phyloP scores from a whole-genome alignment of 64 coral and sea anemone species.

The Hydrozoanthus tunicans region DNA sequence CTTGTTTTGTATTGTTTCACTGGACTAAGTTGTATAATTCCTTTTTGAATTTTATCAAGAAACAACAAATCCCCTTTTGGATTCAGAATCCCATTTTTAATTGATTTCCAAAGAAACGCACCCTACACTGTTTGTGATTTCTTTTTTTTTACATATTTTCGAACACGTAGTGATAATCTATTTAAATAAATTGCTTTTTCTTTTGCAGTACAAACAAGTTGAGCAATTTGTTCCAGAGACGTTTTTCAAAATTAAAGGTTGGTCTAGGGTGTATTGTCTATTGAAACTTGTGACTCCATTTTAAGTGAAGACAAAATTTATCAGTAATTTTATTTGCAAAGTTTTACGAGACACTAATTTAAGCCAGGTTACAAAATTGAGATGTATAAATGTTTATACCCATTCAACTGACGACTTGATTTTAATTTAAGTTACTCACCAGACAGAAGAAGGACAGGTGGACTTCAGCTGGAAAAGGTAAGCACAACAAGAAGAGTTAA shows the following conservation, averaged over 20 bases:
- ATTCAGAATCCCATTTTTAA: no score
- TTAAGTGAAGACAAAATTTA: not conserved
- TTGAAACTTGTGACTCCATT: no score
- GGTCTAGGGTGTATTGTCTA: not conserved
- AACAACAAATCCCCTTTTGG: no score
- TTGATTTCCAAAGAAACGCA: no score
- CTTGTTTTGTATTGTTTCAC: no score
- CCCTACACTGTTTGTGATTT: no score
- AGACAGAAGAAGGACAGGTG: slow-evolving; percentile 74
- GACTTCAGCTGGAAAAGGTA: slow-evolving; percentile 97
- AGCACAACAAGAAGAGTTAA: not conserved
- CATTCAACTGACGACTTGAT: not conserved
- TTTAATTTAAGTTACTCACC: slow-evolving; percentile 70
- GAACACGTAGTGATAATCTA: not conserved
- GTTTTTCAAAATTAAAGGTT: slow-evolving; percentile 99
- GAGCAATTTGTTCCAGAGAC: slow-evolving; percentile 94
- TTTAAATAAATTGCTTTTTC: not conserved
- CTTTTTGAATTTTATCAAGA: no score
- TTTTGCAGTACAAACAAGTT: slow-evolving; percentile 89
- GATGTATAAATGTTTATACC: no score
- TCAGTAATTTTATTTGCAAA: not conserved
- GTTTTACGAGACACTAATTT: not conserved
- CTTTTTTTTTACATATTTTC: no score
- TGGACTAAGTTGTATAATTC: no score
- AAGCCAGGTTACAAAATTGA: no score